Evolutionary conservation across 2,888 invertebrate species (phyloP), one percentile per base, ranked within the genome.

Genomic region (Norana najaformis): DNA sequence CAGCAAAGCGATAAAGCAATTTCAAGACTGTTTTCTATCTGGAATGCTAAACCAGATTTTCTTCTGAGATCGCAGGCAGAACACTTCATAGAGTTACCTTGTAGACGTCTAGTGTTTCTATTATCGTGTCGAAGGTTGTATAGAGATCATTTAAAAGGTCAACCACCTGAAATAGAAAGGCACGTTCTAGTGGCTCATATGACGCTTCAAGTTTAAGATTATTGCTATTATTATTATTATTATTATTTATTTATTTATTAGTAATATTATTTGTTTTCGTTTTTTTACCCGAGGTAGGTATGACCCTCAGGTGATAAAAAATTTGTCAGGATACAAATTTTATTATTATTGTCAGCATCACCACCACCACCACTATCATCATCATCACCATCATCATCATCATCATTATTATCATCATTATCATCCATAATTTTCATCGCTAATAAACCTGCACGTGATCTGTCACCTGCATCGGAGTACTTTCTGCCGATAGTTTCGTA

Each of bases 111-210:
- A 98, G 99, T 93, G 98, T 97, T 94, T 97, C 98, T 92, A 99
- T 98, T 93, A 98, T 97, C 1, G 98, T 97, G 95, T 99, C 99
- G 95, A 99, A 99, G 93, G 97, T 97, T 88, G 98, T 98, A 95
- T 99, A 99, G 91, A 99, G 96, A 95, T 99, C 99, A 95, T 99
- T 99, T 90, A 99, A 96, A 82, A 99, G 96, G 94, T 98, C 97
- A 47, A 99, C 98, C 41, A 99, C 98, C 91, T 90, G 36, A 30
- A 88, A 30, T 20, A 88, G 85, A 85, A 35, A 85, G 8, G 35
- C 85, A 36, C 0, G n/a, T 69, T 69, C n/a, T n/a, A 69, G 30
- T 69, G 69, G 16, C 69, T 16, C 69, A 69, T 69, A n/a, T 69
- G 69, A n/a, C 16, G 11, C 16, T 11, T 53, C 23, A 53, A 53